phyloP scores from a whole-genome alignment of 2,113 vertebrate species.

The Anolis sagrei region DNA sequence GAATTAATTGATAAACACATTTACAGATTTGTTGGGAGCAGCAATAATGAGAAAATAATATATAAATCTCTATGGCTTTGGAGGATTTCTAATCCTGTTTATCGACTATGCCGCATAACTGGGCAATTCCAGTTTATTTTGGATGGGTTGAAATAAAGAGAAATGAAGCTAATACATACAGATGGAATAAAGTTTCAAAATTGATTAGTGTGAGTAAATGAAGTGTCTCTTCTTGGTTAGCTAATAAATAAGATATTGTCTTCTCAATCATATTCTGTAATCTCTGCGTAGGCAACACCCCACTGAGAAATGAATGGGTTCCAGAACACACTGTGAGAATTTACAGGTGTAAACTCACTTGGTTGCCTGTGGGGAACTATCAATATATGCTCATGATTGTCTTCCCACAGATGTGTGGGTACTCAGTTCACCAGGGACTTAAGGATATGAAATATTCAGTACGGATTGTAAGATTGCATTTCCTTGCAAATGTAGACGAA shows the following conservation, averaged over 20 bases:
- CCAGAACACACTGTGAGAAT: background rate
- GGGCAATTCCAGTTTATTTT: background rate
- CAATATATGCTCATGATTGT: background rate
- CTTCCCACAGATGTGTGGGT: background rate
- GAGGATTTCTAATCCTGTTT: background rate
- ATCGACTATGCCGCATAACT: background rate
- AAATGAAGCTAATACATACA: background rate
- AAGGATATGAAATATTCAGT: background rate
- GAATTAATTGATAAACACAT: constrained; percentile 39
- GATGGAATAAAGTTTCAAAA: background rate
- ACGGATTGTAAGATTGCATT: background rate
- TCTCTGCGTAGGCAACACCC: background rate
- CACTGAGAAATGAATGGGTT: background rate
- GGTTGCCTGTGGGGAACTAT: background rate
- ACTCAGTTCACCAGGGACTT: background rate
- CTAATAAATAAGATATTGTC: background rate
- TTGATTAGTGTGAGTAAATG: background rate
- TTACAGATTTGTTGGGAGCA: background rate
- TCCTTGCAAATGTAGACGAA: background rate
- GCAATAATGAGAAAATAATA: constrained; percentile 17
- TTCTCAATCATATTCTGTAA: fast-evolving
- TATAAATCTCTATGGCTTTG: background rate
- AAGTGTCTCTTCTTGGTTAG: background rate
- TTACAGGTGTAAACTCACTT: background rate
- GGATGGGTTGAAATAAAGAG: background rate